Evolutionary conservation across 2,797 vertebrate species (phyloP), one percentile per base, ranked within the genome.

Genomic region (Molossus molossus): DNA sequence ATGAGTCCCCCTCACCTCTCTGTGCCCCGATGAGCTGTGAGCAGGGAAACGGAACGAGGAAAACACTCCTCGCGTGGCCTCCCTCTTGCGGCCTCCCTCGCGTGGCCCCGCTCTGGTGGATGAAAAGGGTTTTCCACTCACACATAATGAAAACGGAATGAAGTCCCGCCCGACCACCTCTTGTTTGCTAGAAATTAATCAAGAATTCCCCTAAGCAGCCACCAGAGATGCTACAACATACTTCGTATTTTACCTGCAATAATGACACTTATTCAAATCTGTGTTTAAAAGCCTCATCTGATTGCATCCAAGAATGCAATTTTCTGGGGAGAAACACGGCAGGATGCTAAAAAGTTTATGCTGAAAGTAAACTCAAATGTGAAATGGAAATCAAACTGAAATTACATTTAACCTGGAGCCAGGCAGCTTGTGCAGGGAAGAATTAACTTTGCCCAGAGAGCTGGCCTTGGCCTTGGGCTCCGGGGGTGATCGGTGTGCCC

Each of bases 301-400:
- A 95, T 70, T 90, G 76, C 17, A 50, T 60, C 33, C 80, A 53
- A 69, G 72, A 93, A 94, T 69, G 40, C 18, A 90, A 80, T 94
- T 94, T 95, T 95, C 93, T 83, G 81, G 94, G 73, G 82, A 92
- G 85, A 87, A 96, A 90, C 33, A 67, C 45, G 7, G 17, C 58
- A 80, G 73, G 92, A 69, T 85, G 85, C 84, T 85, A 65, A 81
- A 37, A 93, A 69, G 37, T 81, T 85, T 82, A 65, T 50, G 62
- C 55, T 72, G 85, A 91, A 95, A 89, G 90, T 87, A 96, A 97
- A 95, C 58, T 87, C 69, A 77, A 91, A 77, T 60, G 45, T 91
- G 94, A 94, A 93, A 85, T 73, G 69, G 79, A 82, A 88, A 80
- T 62, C 80, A 65, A 76, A 83, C 2, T 80, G 45, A 94, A 87